phyloP scores from a whole-genome alignment of 2,113 vertebrate genomes.

The Odocoileus hemionus region DNA sequence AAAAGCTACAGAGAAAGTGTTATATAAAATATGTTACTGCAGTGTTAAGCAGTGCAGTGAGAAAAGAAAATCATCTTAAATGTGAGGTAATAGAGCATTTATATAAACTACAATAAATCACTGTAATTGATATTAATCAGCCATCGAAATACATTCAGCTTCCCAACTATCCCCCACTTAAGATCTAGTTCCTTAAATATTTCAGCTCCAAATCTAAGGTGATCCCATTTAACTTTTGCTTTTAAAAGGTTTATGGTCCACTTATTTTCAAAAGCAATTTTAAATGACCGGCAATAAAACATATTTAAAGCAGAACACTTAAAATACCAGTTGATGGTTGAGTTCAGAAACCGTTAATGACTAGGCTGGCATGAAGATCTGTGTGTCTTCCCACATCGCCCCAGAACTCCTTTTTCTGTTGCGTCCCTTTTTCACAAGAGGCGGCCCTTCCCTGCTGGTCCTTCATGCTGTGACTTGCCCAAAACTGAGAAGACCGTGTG shows the following conservation, averaged over 20 bases:
- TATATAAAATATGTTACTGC: background rate
- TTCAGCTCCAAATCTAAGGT: background rate
- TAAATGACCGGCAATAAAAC: constrained; percentile 9
- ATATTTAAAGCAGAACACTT: background rate
- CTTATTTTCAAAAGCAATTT: constrained; percentile 42
- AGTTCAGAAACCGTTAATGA: background rate
- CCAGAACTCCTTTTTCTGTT: background rate
- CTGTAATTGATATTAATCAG: background rate
- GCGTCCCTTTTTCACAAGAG: background rate
- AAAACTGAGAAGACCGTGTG: background rate
- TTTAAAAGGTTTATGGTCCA: constrained; percentile 4
- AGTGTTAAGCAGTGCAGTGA: background rate
- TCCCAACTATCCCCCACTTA: background rate
- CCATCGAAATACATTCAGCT: background rate
- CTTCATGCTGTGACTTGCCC: background rate
- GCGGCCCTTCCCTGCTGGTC: background rate
- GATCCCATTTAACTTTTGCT: background rate
- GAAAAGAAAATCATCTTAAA: background rate
- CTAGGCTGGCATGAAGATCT: background rate
- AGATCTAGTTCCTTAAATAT: background rate
- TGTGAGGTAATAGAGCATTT: background rate
- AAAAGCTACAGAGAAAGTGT: background rate
- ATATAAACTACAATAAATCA: background rate
- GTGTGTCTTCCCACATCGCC: background rate
- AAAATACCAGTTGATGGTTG: background rate